Evolutionary conservation across 2,113 vertebrate species (phyloP).

Genomic region (Pogona vitticeps): DNA sequence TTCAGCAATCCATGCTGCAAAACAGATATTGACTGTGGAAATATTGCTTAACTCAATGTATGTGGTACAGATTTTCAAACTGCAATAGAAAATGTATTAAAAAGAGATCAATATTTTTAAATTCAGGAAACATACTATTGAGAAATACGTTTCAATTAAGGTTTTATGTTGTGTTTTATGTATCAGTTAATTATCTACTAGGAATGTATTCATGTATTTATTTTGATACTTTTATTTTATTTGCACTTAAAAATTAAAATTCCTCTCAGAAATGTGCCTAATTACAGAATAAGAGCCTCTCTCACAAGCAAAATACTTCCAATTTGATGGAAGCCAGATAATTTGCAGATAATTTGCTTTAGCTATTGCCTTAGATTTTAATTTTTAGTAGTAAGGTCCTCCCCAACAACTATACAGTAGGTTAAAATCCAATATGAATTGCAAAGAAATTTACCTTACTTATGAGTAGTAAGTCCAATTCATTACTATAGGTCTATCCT

Average conservation of each 20-base stretch:
- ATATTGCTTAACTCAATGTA: background rate
- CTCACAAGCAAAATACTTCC: background rate
- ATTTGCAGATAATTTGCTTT: fast-evolving
- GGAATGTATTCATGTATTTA: background rate
- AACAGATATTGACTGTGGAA: conserved; percentile 5
- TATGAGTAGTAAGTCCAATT: too few species aligned
- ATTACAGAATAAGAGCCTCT: background rate
- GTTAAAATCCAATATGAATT: too few species aligned
- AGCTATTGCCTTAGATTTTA: background rate
- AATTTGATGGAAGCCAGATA: background rate
- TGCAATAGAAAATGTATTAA: background rate
- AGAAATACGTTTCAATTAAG: background rate
- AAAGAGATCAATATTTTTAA: background rate
- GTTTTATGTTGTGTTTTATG: background rate
- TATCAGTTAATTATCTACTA: background rate
- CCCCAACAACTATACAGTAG: background rate
- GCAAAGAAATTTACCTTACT: too few species aligned
- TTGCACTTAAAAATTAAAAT: background rate
- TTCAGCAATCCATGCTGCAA: conserved; percentile 9
- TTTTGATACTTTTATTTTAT: background rate
- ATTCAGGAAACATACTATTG: background rate
- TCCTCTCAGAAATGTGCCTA: background rate
- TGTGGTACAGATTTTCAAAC: background rate
- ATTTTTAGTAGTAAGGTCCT: background rate
- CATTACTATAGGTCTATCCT: too few species aligned